phyloP scores from a whole-genome alignment of 2,888 invertebrate species.

The Hofmannophila pseudospretella region DNA sequence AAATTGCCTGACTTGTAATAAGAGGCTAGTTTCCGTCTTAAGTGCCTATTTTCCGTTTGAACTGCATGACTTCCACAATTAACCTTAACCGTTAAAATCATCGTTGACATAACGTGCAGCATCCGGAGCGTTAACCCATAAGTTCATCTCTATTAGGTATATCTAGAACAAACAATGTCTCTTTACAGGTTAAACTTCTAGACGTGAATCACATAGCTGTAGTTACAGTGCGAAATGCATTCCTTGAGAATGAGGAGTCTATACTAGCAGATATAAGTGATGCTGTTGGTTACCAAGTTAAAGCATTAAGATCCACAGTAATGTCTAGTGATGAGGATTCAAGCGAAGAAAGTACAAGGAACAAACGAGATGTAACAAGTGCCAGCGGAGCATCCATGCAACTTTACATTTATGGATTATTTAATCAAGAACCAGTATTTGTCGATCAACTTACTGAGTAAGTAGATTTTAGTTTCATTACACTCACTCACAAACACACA shows the following conservation, averaged over 20 bases:
- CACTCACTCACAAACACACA: too few relatives aligned
- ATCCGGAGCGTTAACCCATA: slow-evolving; percentile 23
- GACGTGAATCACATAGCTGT: slow-evolving; percentile 57
- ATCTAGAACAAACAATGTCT: slow-evolving; percentile 2
- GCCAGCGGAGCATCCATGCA: slow-evolving; percentile 40
- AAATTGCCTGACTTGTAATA: too few relatives aligned
- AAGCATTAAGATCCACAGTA: slow-evolving; percentile 53
- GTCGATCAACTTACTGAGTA: slow-evolving; percentile 47
- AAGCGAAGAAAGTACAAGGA: slow-evolving; percentile 21
- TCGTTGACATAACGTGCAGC: slow-evolving; percentile 10
- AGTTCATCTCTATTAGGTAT: not conserved
- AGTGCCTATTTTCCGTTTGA: too few relatives aligned
- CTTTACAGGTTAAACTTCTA: slow-evolving; percentile 64
- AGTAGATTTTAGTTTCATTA: slow-evolving; percentile 17
- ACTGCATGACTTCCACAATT: too few relatives aligned
- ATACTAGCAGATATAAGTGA: slow-evolving; percentile 43
- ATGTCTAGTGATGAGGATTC: slow-evolving; percentile 33
- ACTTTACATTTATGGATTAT: slow-evolving; percentile 57
- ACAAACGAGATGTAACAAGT: slow-evolving; percentile 24
- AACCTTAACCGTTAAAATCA: not conserved
- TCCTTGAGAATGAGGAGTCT: slow-evolving; percentile 51
- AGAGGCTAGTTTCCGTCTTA: too few relatives aligned
- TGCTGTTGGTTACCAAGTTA: slow-evolving; percentile 57
- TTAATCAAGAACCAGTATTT: slow-evolving; percentile 44
- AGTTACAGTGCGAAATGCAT: slow-evolving; percentile 51